A percentile compares a stretch with the other conserved stretches of the same genome.
Evolutionary conservation across 2,888 invertebrate genomes (phyloP).

Genomic region (Tetranychus piercei): DNA sequence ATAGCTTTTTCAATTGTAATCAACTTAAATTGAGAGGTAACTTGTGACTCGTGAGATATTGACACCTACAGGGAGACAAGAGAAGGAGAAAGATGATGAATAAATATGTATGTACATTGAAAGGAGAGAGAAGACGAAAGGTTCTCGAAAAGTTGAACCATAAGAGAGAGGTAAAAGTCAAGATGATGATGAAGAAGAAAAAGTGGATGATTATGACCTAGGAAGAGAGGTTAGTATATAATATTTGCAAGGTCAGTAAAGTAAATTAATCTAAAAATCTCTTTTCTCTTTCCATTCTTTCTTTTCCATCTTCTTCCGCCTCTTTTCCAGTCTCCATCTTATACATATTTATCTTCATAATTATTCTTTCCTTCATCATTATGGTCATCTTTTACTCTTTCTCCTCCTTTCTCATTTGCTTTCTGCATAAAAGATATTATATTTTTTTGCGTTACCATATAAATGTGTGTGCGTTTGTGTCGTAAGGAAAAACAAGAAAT

Average conservation of each 20-base stretch:
- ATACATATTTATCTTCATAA: not conserved
- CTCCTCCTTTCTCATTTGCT: not conserved
- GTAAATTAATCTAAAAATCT: not conserved
- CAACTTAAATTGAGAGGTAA: not conserved
- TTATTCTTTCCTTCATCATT: not conserved
- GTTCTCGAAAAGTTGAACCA: not conserved
- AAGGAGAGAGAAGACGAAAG: not conserved
- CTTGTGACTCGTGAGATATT: conserved; percentile 1
- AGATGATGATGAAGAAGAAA: not conserved
- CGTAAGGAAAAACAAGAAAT: not conserved
- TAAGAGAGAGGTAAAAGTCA: no score
- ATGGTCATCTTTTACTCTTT: not conserved
- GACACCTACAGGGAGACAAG: not conserved
- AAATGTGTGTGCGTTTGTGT: no score
- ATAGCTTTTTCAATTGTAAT: not conserved
- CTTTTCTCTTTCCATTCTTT: not conserved
- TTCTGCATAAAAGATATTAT: not conserved
- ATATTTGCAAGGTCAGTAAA: not conserved
- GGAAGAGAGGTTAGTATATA: not conserved
- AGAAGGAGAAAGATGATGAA: not conserved
- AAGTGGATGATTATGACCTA: not conserved
- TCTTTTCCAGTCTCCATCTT: not conserved
- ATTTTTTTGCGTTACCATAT: not conserved
- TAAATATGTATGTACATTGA: no score
- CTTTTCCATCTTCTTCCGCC: not conserved